phyloP scores from a whole-genome alignment of 2,113 vertebrate species.

The Labeo catla region DNA sequence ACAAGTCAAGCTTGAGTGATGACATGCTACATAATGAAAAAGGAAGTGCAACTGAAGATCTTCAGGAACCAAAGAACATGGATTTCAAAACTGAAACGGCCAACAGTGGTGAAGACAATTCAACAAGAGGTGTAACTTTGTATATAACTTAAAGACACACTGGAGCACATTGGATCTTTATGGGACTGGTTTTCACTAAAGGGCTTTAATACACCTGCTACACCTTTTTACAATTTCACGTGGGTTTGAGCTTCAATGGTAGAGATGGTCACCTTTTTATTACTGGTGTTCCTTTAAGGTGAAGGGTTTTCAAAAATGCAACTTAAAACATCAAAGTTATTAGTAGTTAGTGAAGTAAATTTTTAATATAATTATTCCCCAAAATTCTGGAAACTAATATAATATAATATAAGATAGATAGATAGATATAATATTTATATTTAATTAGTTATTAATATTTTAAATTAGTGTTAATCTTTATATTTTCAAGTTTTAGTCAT shows the following conservation, averaged over 20 bases:
- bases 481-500: neutral
- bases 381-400: neutral
- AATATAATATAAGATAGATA: too few species aligned
- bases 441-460: too few species aligned
- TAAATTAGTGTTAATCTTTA: neutral
- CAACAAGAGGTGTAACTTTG: slow-evolving; percentile 42
- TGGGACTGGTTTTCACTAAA: slow-evolving; percentile 19
- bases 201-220: neutral
- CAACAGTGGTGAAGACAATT: neutral
- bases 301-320: neutral
- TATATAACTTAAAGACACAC: neutral
- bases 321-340: neutral
- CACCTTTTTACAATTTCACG: neutral
- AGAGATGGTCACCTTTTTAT: neutral
- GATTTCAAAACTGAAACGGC: slow-evolving; percentile 3
- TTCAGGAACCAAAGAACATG: neutral
- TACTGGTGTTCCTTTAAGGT: neutral
- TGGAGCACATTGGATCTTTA: slow-evolving; percentile 20
- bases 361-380: neutral
- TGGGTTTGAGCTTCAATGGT: neutral
- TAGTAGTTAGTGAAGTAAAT: too few species aligned
- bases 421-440: too few species aligned
- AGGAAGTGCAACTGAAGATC: neutral
- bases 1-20: neutral
- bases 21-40: neutral